Conservation (phyloP, 2,113 vertebrate genomes). For the Heteronetta atricapilla region DNA sequence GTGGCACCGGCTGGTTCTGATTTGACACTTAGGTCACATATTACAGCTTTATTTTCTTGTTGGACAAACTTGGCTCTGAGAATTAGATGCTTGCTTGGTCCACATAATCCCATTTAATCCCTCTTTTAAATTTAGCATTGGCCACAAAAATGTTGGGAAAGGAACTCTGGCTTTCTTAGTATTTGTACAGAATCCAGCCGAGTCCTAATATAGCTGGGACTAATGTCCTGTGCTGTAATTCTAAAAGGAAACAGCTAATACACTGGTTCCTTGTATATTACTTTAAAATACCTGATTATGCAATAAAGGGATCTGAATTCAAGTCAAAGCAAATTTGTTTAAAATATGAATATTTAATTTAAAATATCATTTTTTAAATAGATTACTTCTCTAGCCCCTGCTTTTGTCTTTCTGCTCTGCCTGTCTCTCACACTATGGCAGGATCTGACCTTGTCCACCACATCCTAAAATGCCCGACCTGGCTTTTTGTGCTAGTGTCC, state of each 20-base stretch:
- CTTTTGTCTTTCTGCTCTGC: neutral
- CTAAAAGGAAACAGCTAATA: neutral
- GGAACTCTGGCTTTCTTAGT: neutral
- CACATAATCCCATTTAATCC: neutral
- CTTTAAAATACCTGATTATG: neutral
- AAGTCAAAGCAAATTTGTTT: neutral
- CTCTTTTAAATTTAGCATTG: slow-evolving; percentile 14
- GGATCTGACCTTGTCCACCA: neutral
- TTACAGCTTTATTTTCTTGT: slow-evolving; percentile 3
- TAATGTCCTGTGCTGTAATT: neutral
- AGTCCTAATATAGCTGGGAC: neutral
- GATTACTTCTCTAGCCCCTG: neutral
- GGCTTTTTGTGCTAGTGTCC: slow-evolving; percentile 65
- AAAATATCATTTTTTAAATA: neutral
- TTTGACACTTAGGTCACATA: neutral
- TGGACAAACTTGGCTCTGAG: neutral
- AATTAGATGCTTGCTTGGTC: neutral
- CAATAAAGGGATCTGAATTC: neutral
- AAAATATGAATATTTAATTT: neutral
- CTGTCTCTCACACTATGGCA: neutral
- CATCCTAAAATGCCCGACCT: neutral
- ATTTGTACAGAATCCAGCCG: neutral
- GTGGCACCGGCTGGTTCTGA: neutral
- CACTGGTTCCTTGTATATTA: neutral
- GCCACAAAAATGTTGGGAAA: neutral